A percentile compares a stretch with the other conserved stretches of the same genome.
phyloP scores from a whole-genome alignment of 2,113 vertebrate genomes.

The Coreoperca whiteheadi region DNA sequence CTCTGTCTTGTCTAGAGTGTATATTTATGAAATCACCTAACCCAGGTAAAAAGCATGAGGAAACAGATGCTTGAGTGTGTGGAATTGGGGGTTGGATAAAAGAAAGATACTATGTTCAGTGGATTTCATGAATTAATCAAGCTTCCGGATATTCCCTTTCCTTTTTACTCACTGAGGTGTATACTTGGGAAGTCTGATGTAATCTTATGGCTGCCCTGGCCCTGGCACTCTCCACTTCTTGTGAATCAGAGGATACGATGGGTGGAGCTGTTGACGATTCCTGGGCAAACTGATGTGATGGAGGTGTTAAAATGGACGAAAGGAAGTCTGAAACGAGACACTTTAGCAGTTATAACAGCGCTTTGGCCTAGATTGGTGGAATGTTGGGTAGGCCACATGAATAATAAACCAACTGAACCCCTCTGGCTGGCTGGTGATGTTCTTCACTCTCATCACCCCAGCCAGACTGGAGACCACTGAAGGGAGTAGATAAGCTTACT shows the following conservation, averaged over 20 bases:
- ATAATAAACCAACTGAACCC: constrained; percentile 79
- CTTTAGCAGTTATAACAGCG: constrained; percentile 64
- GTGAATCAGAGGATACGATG: constrained; percentile 59
- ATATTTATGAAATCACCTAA: constrained; percentile 62
- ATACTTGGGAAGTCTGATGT: constrained; percentile 54
- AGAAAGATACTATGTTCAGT: constrained; percentile 52
- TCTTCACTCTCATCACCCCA: constrained; percentile 62
- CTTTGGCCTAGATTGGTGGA: constrained; percentile 78
- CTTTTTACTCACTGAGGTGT: constrained; percentile 69
- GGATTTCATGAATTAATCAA: constrained; percentile 83
- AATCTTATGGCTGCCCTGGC: constrained; percentile 38
- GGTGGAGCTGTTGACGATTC: constrained; percentile 52
- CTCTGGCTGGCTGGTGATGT: constrained; percentile 73
- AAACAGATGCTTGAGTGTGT: constrained; percentile 49
- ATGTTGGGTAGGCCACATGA: constrained; percentile 75
- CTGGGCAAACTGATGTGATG: constrained; percentile 51
- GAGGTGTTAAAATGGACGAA: constrained; percentile 62
- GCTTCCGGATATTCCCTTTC: constrained; percentile 62
- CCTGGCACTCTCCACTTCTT: constrained; percentile 39
- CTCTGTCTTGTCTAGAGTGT: constrained; percentile 35
- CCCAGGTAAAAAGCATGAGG: constrained; percentile 63
- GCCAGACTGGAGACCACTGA: constrained; percentile 45
- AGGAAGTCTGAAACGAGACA: constrained; percentile 69
- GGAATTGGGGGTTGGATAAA: constrained; percentile 36
- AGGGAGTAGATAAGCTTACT: constrained; percentile 28